Evolutionary conservation across 2,888 invertebrate species (phyloP).

Genomic region (Autographa gamma): DNA sequence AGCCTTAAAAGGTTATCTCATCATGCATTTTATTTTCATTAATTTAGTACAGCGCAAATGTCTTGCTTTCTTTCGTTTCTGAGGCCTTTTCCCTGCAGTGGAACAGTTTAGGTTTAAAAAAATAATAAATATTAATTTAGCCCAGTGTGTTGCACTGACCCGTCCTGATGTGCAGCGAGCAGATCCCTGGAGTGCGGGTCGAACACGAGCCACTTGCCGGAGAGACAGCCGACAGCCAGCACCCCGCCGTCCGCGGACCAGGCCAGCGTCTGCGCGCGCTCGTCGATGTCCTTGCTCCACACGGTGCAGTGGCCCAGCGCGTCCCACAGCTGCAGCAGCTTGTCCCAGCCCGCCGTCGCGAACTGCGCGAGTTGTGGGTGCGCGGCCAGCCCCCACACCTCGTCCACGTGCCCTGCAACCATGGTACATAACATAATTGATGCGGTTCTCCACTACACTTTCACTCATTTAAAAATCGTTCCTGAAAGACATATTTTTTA

Average conservation of each 20-base stretch:
- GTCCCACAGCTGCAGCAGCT: conserved; percentile 96
- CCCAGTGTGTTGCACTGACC: conserved; percentile 68
- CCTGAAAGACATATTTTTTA: too few species aligned
- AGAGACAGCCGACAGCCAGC: conserved; percentile 93
- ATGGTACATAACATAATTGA: too few species aligned
- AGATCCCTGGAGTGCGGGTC: conserved; percentile 94
- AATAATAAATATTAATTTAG: too few species aligned
- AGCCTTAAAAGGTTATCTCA: too few species aligned
- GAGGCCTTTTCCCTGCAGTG: too few species aligned
- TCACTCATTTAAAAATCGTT: too few species aligned
- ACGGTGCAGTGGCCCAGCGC: conserved; percentile 95
- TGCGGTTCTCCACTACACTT: too few species aligned
- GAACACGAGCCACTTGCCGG: conserved; percentile 95
- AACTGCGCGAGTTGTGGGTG: conserved; percentile 96
- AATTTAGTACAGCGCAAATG: too few species aligned
- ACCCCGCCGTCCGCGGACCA: conserved; percentile 94
- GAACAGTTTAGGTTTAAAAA: too few species aligned
- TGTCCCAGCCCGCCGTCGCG: conserved; percentile 94
- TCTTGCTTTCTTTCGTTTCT: too few species aligned
- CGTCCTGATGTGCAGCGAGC: conserved; percentile 91
- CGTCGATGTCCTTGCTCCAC: conserved; percentile 97
- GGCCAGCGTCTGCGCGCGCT: conserved; percentile 94
- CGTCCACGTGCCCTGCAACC: conserved; percentile 94
- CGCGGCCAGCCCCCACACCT: conserved; percentile 95
- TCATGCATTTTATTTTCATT: too few species aligned